phyloP scores from a whole-genome alignment of 2,888 invertebrate genomes.

The Anthoptus insignis region DNA sequence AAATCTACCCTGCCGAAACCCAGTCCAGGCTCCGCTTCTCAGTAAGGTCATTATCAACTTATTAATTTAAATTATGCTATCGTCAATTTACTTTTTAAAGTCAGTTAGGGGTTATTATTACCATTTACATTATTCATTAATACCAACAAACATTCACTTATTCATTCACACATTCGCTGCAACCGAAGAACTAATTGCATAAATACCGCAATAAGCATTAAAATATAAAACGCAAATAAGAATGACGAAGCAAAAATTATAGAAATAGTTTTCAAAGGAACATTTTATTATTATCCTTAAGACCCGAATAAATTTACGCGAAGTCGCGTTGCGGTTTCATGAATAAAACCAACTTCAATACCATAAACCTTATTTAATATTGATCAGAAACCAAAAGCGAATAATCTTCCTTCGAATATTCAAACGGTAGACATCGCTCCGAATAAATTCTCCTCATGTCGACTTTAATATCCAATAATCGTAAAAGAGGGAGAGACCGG shows the following conservation, averaged over 20 bases:
- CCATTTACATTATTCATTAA: too few relatives aligned
- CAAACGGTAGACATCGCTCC: conserved; percentile 30
- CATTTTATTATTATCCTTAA: not conserved
- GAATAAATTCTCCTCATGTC: conserved; percentile 44
- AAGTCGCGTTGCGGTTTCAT: not conserved
- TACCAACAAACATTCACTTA: too few relatives aligned
- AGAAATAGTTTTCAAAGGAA: not conserved
- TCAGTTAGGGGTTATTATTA: too few relatives aligned
- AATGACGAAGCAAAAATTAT: not conserved
- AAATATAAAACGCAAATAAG: not conserved
- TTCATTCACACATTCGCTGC: too few relatives aligned
- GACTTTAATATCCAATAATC: conserved; percentile 64
- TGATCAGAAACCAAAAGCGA: conserved; percentile 23
- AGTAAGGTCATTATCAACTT: too few relatives aligned
- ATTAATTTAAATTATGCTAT: too few relatives aligned
- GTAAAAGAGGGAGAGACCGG: conserved; percentile 68
- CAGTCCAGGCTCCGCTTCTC: too few relatives aligned
- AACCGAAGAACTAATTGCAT: too few relatives aligned
- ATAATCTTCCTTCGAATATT: conserved; percentile 33
- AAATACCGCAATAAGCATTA: too few relatives aligned
- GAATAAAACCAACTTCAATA: not conserved
- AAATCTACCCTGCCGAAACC: too few relatives aligned
- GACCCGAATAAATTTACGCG: conserved; percentile 1
- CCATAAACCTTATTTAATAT: conserved; percentile 21
- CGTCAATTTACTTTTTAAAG: too few relatives aligned